Percentiles rank a stretch among this genome's conserved stretches.
Conservation (phyloP, 1,140 invertebrate species). For the Drosophila mayri region DNA sequence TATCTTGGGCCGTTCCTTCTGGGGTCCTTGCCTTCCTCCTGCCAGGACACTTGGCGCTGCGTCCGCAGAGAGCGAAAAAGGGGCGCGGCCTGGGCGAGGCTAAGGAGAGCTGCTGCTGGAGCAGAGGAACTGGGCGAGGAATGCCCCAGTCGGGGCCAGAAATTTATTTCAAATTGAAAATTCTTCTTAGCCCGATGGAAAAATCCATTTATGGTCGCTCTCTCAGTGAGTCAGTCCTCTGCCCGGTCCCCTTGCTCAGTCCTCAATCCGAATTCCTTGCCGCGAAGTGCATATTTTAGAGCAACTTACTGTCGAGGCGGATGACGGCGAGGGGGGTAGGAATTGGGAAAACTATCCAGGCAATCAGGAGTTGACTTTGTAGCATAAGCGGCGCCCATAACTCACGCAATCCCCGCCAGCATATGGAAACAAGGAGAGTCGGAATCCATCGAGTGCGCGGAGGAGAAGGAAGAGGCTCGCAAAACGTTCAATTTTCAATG, state of each 20-base stretch:
- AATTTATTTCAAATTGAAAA: slow-evolving; percentile 53
- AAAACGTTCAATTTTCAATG: slow-evolving; percentile 57
- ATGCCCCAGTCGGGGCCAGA: slow-evolving; percentile 28
- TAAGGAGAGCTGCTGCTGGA: not conserved
- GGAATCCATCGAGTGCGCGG: not conserved
- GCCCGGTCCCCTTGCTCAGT: not conserved
- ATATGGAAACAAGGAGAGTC: slow-evolving; percentile 34
- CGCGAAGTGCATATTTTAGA: slow-evolving; percentile 56
- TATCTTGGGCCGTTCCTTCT: slow-evolving; percentile 53
- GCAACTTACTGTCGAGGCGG: slow-evolving; percentile 25
- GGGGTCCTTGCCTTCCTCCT: not conserved
- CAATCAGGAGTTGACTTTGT: slow-evolving; percentile 60
- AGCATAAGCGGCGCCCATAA: slow-evolving; percentile 53
- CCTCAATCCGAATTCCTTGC: slow-evolving; percentile 24
- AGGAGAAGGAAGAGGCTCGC: slow-evolving; percentile 1
- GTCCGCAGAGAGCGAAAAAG: slow-evolving; percentile 19
- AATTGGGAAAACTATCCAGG: slow-evolving; percentile 42
- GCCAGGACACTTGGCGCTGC: slow-evolving; percentile 30
- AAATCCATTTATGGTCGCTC: slow-evolving; percentile 34
- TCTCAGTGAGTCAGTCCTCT: slow-evolving; percentile 18
- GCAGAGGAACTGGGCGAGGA: slow-evolving; percentile 6
- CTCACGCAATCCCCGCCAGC: slow-evolving; percentile 45
- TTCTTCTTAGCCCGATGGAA: slow-evolving; percentile 26
- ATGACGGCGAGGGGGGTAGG: not conserved
- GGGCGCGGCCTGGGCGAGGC: not conserved